A percentile compares a stretch with the other conserved stretches of the same genome.
These are phyloP conservation scores for Dicaeum eximium DNA, from an alignment of 2,113 vertebrate species.

Conservation along the genomic window DNA sequence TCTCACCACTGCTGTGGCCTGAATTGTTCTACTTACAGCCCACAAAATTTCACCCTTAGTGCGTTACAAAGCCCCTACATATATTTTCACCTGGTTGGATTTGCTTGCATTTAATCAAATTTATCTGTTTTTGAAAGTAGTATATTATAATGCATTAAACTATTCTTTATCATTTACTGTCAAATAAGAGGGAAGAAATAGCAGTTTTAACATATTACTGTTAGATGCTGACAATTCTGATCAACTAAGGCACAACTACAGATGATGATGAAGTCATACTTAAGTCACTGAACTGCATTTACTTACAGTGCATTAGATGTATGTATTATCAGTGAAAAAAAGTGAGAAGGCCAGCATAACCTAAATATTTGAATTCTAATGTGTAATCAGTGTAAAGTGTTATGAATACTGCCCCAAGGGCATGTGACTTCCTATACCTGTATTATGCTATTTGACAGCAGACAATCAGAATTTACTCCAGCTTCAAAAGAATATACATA, in stretches of 20 bases:
- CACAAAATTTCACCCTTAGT: background rate
- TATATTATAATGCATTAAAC: background rate
- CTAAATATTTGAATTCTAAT: slow-evolving; percentile 63
- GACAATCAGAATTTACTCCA: slow-evolving; percentile 65
- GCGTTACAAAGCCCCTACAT: background rate
- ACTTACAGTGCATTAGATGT: slow-evolving; percentile 53
- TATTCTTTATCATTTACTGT: background rate
- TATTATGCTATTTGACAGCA: slow-evolving; percentile 13
- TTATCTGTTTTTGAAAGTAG: background rate
- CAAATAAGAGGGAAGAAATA: slow-evolving; percentile 3
- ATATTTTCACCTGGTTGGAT: background rate
- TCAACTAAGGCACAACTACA: background rate
- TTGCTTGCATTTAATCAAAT: background rate
- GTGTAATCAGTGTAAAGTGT: slow-evolving; percentile 63
- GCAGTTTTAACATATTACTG: background rate
- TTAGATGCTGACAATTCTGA: background rate
- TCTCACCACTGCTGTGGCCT: background rate
- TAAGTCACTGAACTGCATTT: slow-evolving; percentile 35
- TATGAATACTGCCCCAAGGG: slow-evolving; percentile 42
- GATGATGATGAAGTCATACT: background rate
- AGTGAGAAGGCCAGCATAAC: slow-evolving; percentile 26
- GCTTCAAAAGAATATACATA: slow-evolving; percentile 53
- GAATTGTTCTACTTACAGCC: background rate
- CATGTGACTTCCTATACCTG: slow-evolving; percentile 39
- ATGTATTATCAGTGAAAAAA: slow-evolving; percentile 20